Evolutionary conservation across 2,888 invertebrate genomes (phyloP), one percentile per base, ranked within the genome.

Genomic region (Napeogenes inachia): DNA sequence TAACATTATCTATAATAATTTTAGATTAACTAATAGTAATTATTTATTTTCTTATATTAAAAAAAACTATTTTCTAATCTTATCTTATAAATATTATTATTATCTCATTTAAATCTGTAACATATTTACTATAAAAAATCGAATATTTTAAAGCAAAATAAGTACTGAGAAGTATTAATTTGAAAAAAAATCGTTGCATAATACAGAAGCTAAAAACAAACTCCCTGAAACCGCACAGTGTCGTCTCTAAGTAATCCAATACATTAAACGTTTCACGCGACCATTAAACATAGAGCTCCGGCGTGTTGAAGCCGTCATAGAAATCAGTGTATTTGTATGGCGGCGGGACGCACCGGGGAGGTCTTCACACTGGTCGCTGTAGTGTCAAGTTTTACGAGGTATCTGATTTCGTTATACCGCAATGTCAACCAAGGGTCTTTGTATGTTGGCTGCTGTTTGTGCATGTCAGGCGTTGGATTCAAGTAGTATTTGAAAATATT

Each of bases 221-320:
- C 67, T 66, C 63, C 57, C 66, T 65, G 65, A 67, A 67, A 70
- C 70, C 70, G 61, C 70, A 67, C 47, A 65, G 67, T 63, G 69
- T 59, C 63, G 63, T 65, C 62, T 62, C 60, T 45, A 62, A 62
- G 67, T 70, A 70, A 70, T 68, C 67, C 66, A 67, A 70, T 70
- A 70, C 70, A 65, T 65, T 67, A 65, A 63, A 65, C 61, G 62
- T 57, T 55, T n/a, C 50, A 56, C 38, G 61, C 45, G 60, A 56
- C 69, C 68, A 67, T 13, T 13, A 6, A 32, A 45, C 21, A 42
- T 32, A 61, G 68, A 61, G 30, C 67, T 54, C 55, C 61, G 46
- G 21, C 46, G 10, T 47, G n/a, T 30, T 46, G 21, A 13, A 47
- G 13, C 13, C 33, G 30, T 59, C 60, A 70, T 71, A 68, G 63